These are phyloP conservation scores for Micrasema longulum DNA, from an alignment of 1,140 invertebrate genomes.

Conservation along the genomic window DNA sequence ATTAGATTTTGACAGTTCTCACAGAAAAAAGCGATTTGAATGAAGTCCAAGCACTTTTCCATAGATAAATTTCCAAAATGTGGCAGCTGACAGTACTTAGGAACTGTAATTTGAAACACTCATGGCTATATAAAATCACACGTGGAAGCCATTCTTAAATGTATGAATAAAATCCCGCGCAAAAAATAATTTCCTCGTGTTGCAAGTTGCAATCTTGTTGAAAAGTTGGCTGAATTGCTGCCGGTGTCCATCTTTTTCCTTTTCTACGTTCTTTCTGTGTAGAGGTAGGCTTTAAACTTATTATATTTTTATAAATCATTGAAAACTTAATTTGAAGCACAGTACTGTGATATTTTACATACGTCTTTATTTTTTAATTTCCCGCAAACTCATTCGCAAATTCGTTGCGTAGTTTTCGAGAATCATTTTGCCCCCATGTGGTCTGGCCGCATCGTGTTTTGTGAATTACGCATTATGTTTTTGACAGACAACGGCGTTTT, in stretches of 20 bases:
- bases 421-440: constrained; percentile 38
- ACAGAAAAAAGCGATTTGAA: not conserved
- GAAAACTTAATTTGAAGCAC: not conserved
- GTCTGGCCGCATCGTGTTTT: constrained; percentile 35
- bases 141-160: not conserved
- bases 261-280: constrained; percentile 35
- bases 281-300: constrained; percentile 29
- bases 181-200: constrained; percentile 33
- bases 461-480: constrained; percentile 51
- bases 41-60: not conserved
- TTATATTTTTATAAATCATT: constrained; percentile 19
- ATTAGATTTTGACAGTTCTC: constrained; percentile 20
- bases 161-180: constrained; percentile 21
- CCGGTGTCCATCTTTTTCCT: constrained; percentile 45
- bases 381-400: not conserved
- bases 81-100: not conserved
- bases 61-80: not conserved
- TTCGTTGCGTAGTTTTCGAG: constrained; percentile 31
- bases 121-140: not conserved
- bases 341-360: constrained; percentile 22
- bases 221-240: constrained; percentile 32
- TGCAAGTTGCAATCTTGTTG: constrained; percentile 42
- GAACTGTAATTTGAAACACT: not conserved
- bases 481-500: constrained; percentile 37
- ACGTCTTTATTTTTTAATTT: constrained; percentile 4